Evolutionary conservation across 1,140 invertebrate species (phyloP), one percentile per base, ranked within the genome.

Genomic region (Idris sp.): DNA sequence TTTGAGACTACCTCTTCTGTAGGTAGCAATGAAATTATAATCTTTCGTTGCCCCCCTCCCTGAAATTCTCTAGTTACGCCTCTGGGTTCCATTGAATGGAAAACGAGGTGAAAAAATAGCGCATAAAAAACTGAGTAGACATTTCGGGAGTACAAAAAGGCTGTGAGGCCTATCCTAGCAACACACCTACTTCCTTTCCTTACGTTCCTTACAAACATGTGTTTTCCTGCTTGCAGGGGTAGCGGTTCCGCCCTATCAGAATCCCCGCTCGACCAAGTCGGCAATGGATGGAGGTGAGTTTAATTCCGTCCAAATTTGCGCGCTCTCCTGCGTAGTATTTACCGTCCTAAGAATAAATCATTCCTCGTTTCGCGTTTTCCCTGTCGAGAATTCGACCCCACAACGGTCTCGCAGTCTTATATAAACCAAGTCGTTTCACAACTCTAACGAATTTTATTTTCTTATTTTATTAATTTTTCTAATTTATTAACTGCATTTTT

Each of bases 201-300:
- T 74, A 38, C 64, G 54, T 54, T 85, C 86, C 84, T n/a, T 83
- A 83, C 78, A 86, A 81, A 80, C 76, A 69, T 81, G 64, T 83
- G 76, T 81, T 82, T 76, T 83, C 81, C 83, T 86, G 82, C 76
- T 89, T 88, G 40, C 85, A 89, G 89, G 83, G 83, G 83, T 81
- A 86, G 84, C 81, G 82, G 83, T 80, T 81, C 79, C 79, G 84
- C 84, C 83, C 85, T 87, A 84, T 85, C 86, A 69, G 88, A 89
- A 67, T 84, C 86, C 56, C 87, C 87, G 54, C 73, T 84, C 74
- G 83, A 82, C 82, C 88, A 87, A 76, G 80, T 89, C 77, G 85
- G 84, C 79, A 88, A 88, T 79, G 87, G 87, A 81, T 89, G 88
- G 88, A 89, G 88, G 89, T 89, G 85, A 89, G 89, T 89, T 75